Base-by-base conservation (phyloP, 2,113 vertebrate genomes). In the Hemiscyllium ocellatum region DNA sequence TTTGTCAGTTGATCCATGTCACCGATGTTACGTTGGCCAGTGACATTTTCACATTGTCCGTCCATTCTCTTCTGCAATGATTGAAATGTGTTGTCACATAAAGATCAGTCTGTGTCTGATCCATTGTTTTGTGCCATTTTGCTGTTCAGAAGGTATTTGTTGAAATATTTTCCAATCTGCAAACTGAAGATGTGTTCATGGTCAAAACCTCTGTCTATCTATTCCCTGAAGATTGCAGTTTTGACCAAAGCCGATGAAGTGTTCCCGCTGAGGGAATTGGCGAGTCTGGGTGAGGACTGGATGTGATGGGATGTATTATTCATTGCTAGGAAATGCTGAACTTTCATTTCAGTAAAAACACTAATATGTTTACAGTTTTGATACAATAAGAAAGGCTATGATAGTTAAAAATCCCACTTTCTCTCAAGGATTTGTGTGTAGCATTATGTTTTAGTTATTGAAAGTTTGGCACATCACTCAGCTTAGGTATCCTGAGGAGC, bases 341-440 rank as follows among this genome's bases (percentile, higher is more conserved):
- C 2, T 91, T 83, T 1, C 37, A 83, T 42, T 47, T 91, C 26
- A 65, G 22, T 50, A 20, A 94, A 37, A n/a, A 20, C 20, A 10
- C n/a, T 7, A 50, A 94, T 94, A 50, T 94, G 24, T 69, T 2
- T 70, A 24, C 7, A 47, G 3, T 65, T 94, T n/a, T 65, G 61
- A n/a, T 20, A 42, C 50, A 26, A 50, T 13, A 8, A 47, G 37
- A 66, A 70, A 94, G 47, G 26, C 61, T 42, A 6, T 42, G 15
- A 68, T 94, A 94, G 70, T 24, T 94, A 70, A 22, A 70, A 68
- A 94, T 17, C 17, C 66, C 93, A 94, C n/a, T 69, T 94, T 42
- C n/a, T 94, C n/a, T 90, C 15, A 22, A 33, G 87, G 87, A 61
- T 90, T 90, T 52, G 50, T 33, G 17, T 90, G 52, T 42, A 8